Conservation (phyloP, 2,113 vertebrate genomes). For the Romanogobio albipinnatus region DNA sequence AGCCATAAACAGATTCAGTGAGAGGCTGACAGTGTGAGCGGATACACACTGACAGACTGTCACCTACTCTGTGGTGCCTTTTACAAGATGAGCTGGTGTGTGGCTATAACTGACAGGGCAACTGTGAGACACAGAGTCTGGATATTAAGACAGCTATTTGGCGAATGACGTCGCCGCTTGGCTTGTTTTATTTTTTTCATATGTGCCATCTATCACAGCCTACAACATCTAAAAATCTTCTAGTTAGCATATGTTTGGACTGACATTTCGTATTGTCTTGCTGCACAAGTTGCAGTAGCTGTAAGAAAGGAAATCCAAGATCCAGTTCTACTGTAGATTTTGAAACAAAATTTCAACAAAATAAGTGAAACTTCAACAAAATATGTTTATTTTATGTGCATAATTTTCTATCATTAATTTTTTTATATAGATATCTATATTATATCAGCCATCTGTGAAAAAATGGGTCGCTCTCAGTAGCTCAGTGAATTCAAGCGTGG, state of each 20-base stretch:
- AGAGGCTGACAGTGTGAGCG: constrained; percentile 16
- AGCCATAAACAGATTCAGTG: constrained; percentile 28
- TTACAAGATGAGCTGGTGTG: constrained; percentile 23
- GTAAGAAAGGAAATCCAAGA: background rate
- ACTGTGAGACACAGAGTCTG: constrained; percentile 3
- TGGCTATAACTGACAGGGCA: constrained; percentile 15
- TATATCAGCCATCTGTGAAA: no score
- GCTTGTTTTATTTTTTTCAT: background rate
- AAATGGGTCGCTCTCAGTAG: no score
- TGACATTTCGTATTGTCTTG: background rate
- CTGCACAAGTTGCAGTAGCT: background rate
- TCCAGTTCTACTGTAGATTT: background rate
- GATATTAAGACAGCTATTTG: background rate
- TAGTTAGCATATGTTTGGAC: background rate
- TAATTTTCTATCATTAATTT: no score
- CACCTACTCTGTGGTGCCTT: constrained; percentile 13
- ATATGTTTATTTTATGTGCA: no score
- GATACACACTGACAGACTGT: constrained; percentile 30
- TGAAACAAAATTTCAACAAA: background rate
- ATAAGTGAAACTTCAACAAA: no score
- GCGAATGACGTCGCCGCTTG: background rate
- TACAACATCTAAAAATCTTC: background rate
- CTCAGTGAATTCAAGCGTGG: no score
- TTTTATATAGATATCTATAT: no score
- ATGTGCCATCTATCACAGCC: background rate